Percentiles rank a stretch among this genome's conserved stretches.
These are phyloP conservation scores for Euplagia quadripunctaria DNA, from an alignment of 2,888 invertebrate species.

Conservation along the genomic window DNA sequence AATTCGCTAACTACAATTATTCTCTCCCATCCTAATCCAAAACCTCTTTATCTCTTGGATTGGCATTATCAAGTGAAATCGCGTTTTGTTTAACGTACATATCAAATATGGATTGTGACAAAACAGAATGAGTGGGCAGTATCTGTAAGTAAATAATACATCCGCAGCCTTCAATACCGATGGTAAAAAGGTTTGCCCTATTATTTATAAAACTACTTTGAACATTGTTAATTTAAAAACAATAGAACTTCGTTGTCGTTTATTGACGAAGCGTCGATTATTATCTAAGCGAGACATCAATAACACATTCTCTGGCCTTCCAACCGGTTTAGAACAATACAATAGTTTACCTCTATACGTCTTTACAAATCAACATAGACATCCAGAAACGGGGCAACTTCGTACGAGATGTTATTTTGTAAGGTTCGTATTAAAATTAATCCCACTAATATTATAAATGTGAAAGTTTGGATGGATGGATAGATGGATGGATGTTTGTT, in stretches of 20 bases:
- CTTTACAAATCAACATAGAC: background rate
- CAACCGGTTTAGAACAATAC: background rate
- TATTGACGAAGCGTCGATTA: background rate
- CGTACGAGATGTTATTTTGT: background rate
- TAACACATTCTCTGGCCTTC: background rate
- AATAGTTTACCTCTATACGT: background rate
- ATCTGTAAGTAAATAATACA: no score
- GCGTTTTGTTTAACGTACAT: no score
- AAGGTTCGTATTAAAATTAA: no score
- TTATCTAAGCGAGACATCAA: conserved; percentile 4
- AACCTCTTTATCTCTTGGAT: no score
- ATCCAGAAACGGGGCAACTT: background rate
- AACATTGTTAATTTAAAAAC: conserved; percentile 12
- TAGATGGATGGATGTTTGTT: no score
- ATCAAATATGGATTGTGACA: no score
- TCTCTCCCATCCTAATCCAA: no score
- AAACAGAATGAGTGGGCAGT: no score
- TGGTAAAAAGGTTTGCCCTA: background rate
- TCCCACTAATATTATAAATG: no score
- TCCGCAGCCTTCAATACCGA: background rate
- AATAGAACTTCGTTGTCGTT: conserved; percentile 12
- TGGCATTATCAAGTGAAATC: no score
- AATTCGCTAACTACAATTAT: no score
- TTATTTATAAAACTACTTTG: background rate
- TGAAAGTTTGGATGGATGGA: no score